Evolutionary conservation across 2,888 invertebrate genomes (phyloP), one percentile per base, ranked within the genome.

Genomic region (Patella depressa): DNA sequence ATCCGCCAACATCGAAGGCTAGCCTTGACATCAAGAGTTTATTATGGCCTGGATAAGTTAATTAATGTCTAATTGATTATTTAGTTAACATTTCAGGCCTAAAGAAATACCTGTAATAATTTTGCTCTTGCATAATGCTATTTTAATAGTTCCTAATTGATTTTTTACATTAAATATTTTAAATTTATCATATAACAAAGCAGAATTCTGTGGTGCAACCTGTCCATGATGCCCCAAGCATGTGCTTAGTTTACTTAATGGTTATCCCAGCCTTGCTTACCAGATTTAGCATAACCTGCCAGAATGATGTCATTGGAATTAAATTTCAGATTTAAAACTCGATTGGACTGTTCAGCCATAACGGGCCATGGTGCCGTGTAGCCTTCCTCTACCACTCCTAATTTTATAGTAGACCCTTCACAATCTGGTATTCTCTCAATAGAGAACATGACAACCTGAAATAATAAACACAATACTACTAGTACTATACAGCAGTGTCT

Each of bases 351-450:
- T 24, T 74, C 72, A 29, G 78, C 74, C 29, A 78, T 71, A 29
- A 65, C 71, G 0, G 74, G 71, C 78, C 71, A 72, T 45, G 78
- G 78, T 9, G 74, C 78, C 1, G 78, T 78, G 71, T 74, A 78
- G 14, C 14, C 17, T 19, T 74, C 74, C 1, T 71, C 71, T 29
- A 74, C 55, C 3, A n/a, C 71, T 17, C 74, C 78, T 71, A 78
- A 17, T 14, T 74, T 78, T 71, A 78, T 78, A 4, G 59, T 59
- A 57, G 17, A 45, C 17, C 77, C 77, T 53, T 78, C 78, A 5
- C 74, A 71, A 57, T 78, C 78, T 14, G 70, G 71, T 59, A 78
- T 74, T 70, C 34, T 29, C 15, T 74, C 53, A 2, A 78, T 71
- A 1, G 34, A 45, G 53, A 74, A n/a, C 24, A 65, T 65, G 5